Percentiles rank a stretch among this genome's conserved stretches.
Evolutionary conservation across 2,113 vertebrate species (phyloP).

Genomic region (Rhegmatorhina hoffmannsi): DNA sequence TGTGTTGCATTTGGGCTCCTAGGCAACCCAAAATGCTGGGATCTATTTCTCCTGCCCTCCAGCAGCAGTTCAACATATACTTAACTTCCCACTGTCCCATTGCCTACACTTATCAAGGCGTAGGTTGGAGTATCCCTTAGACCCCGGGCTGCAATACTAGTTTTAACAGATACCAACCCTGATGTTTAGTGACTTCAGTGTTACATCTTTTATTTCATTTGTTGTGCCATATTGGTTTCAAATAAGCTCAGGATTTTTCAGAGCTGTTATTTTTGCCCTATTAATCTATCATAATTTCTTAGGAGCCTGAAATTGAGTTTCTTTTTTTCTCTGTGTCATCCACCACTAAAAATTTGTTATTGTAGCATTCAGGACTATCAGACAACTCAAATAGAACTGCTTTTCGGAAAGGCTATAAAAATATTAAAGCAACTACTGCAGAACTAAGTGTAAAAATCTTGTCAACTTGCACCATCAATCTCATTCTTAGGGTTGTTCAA

Average conservation of each 20-base stretch:
- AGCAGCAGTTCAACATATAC: accelerated
- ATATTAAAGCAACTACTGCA: background rate
- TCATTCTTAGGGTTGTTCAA: background rate
- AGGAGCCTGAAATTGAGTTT: background rate
- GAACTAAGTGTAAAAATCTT: background rate
- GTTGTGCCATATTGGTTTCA: background rate
- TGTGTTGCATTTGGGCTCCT: background rate
- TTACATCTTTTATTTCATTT: background rate
- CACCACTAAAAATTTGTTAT: background rate
- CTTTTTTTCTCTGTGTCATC: background rate
- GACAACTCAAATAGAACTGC: background rate
- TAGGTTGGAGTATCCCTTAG: background rate
- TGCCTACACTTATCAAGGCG: background rate
- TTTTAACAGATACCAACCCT: background rate
- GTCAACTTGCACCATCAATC: background rate
- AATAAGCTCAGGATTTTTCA: background rate
- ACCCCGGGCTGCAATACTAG: background rate
- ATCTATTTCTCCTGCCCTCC: background rate
- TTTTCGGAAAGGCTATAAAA: background rate
- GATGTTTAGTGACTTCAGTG: background rate
- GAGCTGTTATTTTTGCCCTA: background rate
- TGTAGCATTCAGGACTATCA: background rate
- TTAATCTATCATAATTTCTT: background rate
- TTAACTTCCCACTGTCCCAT: background rate
- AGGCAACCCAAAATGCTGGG: background rate